A percentile compares a stretch with the other conserved stretches of the same genome.
Conservation (phyloP, 2,797 vertebrate genomes). For the Aplochiton taeniatus region DNA sequence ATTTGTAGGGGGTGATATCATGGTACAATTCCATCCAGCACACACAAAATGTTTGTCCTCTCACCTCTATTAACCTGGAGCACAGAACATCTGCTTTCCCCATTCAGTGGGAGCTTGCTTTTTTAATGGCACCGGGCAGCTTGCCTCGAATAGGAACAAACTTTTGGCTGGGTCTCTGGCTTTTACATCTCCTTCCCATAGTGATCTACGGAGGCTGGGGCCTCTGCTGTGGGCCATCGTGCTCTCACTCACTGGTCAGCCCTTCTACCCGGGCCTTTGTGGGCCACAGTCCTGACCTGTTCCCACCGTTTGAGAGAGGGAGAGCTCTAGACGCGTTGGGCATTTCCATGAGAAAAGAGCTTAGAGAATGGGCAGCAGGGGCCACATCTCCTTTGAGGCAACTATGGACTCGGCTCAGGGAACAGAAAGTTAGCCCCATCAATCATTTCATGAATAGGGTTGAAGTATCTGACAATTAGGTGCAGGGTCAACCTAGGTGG, state of each 20-base stretch:
- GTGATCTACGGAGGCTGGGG: constrained; percentile 46
- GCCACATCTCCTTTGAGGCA: constrained; percentile 43
- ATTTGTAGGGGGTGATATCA: too few relatives aligned
- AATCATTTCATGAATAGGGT: constrained; percentile 60
- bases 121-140: constrained; percentile 72
- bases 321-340: constrained; percentile 28
- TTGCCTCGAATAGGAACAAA: constrained; percentile 64
- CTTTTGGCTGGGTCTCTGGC: constrained; percentile 55
- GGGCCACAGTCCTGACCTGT: constrained; percentile 66
- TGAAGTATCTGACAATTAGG: constrained; percentile 46
- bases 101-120: constrained; percentile 61
- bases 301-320: constrained; percentile 53
- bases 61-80: constrained; percentile 73
- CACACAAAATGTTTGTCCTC: constrained; percentile 37
- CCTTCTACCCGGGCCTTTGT: constrained; percentile 48
- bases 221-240: neutral
- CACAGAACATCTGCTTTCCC: constrained; percentile 73
- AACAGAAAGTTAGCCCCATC: constrained; percentile 58
- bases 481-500: constrained; percentile 53
- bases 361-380: constrained; percentile 65
- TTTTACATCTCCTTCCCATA: constrained; percentile 62
- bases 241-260: constrained; percentile 70
- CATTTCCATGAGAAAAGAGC: constrained; percentile 75
- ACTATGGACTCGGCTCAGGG: constrained; percentile 48
- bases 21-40: neutral